Evolutionary conservation across 2,113 vertebrate genomes (phyloP).

Genomic region (Stigmatopora nigra): DNA sequence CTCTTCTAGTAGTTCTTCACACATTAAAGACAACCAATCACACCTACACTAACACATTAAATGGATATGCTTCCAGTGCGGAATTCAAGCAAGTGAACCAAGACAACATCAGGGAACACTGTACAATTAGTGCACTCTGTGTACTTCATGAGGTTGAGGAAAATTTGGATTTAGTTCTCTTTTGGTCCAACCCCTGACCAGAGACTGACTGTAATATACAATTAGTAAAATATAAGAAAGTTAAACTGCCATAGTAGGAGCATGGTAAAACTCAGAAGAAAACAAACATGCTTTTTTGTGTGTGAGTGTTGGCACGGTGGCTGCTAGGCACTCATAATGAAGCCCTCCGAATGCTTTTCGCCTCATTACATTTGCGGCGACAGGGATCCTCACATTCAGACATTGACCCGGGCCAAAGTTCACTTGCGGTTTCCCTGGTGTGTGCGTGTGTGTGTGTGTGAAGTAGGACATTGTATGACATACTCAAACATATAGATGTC

Average conservation of each 20-base stretch:
- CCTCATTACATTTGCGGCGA: constrained; percentile 54
- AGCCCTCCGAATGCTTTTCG: constrained; percentile 48
- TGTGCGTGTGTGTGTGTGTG: constrained; percentile 12
- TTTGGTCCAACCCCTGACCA: neutral
- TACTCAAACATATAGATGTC: constrained; percentile 14
- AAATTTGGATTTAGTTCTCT: neutral
- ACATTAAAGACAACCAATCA: too few species aligned
- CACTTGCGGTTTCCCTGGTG: constrained; percentile 16
- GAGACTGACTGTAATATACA: neutral
- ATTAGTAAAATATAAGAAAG: neutral
- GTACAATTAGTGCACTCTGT: neutral
- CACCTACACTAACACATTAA: too few species aligned
- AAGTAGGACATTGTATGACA: constrained; percentile 8
- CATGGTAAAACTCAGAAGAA: constrained; percentile 10
- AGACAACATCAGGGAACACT: too few species aligned
- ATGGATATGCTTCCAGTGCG: too few species aligned
- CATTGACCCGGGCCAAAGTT: constrained; percentile 52
- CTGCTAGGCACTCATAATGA: constrained; percentile 38
- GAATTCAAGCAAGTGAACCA: too few species aligned
- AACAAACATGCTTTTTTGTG: constrained; percentile 23
- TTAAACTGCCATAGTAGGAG: neutral
- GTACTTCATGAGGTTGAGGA: neutral
- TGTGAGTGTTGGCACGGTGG: constrained; percentile 20
- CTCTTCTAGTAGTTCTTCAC: too few species aligned
- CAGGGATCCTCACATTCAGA: constrained; percentile 44